Percentiles rank a stretch among this genome's conserved stretches.
Evolutionary conservation across 2,113 vertebrate species (phyloP).

Genomic region (Sceloporus tristichus): DNA sequence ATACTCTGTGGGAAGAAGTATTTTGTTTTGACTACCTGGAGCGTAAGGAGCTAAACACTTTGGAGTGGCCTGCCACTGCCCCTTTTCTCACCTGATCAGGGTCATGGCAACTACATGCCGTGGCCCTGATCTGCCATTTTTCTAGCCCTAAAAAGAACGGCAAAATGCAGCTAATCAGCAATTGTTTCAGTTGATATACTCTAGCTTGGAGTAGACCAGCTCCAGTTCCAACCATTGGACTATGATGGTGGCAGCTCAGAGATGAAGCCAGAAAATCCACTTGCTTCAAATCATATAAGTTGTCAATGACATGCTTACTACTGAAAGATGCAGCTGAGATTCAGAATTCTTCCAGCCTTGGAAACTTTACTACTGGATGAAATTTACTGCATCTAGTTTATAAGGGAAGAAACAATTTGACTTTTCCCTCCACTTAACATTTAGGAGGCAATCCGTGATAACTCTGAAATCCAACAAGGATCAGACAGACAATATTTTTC

Average conservation of each 20-base stretch:
- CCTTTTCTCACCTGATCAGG: no score
- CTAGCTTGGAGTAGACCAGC: no score
- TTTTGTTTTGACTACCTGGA: not conserved
- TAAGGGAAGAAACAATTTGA: not conserved
- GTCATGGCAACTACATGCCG: no score
- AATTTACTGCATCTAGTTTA: constrained; percentile 8
- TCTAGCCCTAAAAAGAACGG: no score
- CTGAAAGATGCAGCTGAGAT: not conserved
- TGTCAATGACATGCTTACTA: not conserved
- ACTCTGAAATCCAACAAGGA: constrained; percentile 7
- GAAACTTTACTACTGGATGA: not conserved
- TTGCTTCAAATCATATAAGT: not conserved
- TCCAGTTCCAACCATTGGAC: no score
- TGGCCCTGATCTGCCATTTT: no score
- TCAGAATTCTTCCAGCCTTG: not conserved
- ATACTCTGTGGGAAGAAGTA: not conserved
- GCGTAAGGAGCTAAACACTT: not conserved
- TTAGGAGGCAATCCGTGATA: not conserved
- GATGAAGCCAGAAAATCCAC: not conserved
- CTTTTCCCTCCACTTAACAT: not conserved
- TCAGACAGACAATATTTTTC: not conserved
- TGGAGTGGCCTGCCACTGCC: no score
- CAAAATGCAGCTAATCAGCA: no score
- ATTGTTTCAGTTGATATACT: no score
- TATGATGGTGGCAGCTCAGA: not conserved